Percentiles rank a stretch among this genome's conserved stretches.
These are phyloP conservation scores for Podabrus alpinus DNA, from an alignment of 2,888 invertebrate genomes.

Conservation along the genomic window DNA sequence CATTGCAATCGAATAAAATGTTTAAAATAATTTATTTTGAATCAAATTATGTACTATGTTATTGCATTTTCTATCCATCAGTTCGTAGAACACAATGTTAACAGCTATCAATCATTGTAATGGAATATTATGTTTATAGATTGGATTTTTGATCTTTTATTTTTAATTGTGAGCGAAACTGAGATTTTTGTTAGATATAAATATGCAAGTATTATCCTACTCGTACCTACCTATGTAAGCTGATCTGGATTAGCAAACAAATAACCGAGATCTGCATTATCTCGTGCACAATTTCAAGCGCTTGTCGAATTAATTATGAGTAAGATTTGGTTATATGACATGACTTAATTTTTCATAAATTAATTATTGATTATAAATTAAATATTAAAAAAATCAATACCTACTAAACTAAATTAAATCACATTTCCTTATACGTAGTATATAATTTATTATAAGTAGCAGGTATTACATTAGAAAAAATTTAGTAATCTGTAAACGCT, in stretches of 20 bases:
- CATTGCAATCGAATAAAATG: conserved; percentile 4
- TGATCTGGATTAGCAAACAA: neutral
- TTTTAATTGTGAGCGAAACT: neutral
- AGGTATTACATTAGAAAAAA: no score
- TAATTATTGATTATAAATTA: neutral
- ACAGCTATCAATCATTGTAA: neutral
- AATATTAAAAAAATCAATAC: neutral
- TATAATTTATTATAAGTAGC: no score
- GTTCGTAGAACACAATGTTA: neutral
- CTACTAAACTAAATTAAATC: neutral
- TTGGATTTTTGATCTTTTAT: neutral
- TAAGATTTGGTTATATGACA: neutral
- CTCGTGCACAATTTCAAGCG: neutral
- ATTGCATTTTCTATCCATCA: neutral
- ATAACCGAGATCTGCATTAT: neutral
- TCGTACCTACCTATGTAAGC: no score
- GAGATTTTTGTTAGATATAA: neutral
- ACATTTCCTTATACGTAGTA: neutral
- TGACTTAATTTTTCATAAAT: neutral
- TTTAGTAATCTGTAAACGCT: no score
- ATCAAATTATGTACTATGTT: neutral
- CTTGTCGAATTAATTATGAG: neutral
- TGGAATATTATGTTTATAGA: neutral
- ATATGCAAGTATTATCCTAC: no score
- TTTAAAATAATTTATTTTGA: neutral